Base-by-base conservation (phyloP, 2,888 invertebrate genomes). In the Mechanitis messenoides region DNA sequence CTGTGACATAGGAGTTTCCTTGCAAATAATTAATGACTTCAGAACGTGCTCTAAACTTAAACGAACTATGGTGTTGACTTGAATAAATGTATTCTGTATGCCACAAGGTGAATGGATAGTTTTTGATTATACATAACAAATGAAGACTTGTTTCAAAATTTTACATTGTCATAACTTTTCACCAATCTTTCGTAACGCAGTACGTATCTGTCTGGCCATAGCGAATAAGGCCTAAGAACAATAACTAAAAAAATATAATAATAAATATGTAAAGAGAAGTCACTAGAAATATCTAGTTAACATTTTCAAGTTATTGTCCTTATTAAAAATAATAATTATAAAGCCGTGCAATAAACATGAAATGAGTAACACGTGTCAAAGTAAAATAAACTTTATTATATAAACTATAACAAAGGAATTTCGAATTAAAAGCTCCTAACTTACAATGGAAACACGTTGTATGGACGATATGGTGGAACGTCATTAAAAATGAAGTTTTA, bases 401-500 rank as follows among this genome's bases (percentile, higher is more conserved):
- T 9, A 55, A 47, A 45, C 11, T 12, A 45, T 5, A 42, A 45
- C 31, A 31, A 11, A 3, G 50, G 7, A 58, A 58, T 45, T 42
- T 33, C 1, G 20, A 53, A 53, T 31, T 58, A 20, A 7, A 53
- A 45, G 42, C 38, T 55, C 20, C 45, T 45, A 56, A 53, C 53
- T 56, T 33, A 33, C 38, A 45, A 58, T 54, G 46, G 31, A 28
- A 55, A 38, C 50, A 65, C 68, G 64, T 62, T 69, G 69, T 20
- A 20, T 63, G 70, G 67, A 71, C 73, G 74, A 74, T 80, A 80
- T 80, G 78, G 78, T 78, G 80, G 80, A 81, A 82, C 77, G 75
- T 84, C 82, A 85, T 85, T 85, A 85, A 85, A 86, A 81, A 86
- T 87, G 82, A 79, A 85, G 79, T 79, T 85, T 83, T 82, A 83